Conservation (phyloP, 1,140 invertebrate species). For the Lithobius niger region DNA sequence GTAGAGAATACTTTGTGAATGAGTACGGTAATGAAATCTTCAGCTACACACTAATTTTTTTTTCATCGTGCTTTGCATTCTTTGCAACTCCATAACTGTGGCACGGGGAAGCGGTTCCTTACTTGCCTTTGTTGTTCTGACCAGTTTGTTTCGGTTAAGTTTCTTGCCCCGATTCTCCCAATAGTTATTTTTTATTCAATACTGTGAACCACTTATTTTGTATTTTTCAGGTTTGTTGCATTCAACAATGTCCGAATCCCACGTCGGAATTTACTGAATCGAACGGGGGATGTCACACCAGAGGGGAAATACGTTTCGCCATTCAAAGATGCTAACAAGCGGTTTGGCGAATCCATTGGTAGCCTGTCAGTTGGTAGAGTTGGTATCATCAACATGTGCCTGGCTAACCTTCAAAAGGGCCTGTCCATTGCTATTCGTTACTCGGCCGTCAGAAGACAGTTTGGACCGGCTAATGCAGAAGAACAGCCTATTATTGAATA, state of each 20-base stretch:
- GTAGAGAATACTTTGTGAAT: too few relatives aligned
- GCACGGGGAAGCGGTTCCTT: too few relatives aligned
- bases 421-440: slow-evolving; percentile 79
- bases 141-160: too few relatives aligned
- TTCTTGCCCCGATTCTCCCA: too few relatives aligned
- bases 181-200: too few relatives aligned
- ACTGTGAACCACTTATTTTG: too few relatives aligned
- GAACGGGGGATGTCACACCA: slow-evolving; percentile 68
- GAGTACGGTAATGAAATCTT: too few relatives aligned
- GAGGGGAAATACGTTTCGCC: slow-evolving; percentile 66
- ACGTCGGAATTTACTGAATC: slow-evolving; percentile 65
- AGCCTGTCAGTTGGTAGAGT: slow-evolving; percentile 71
- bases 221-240: slow-evolving; percentile 53
- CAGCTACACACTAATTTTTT: too few relatives aligned
- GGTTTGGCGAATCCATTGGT: slow-evolving; percentile 63
- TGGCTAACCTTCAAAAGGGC: slow-evolving; percentile 50
- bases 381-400: slow-evolving; percentile 48
- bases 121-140: too few relatives aligned
- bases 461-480: slow-evolving; percentile 46
- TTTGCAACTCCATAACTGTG: too few relatives aligned
- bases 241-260: slow-evolving; percentile 77
- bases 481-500: slow-evolving; percentile 83
- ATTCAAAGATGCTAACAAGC: slow-evolving; percentile 51
- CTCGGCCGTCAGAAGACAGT: slow-evolving; percentile 76
- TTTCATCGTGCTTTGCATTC: too few relatives aligned